Evolutionary conservation across 2,113 vertebrate genomes (phyloP), one percentile per base, ranked within the genome.

Genomic region (Brienomyrus longianalis): DNA sequence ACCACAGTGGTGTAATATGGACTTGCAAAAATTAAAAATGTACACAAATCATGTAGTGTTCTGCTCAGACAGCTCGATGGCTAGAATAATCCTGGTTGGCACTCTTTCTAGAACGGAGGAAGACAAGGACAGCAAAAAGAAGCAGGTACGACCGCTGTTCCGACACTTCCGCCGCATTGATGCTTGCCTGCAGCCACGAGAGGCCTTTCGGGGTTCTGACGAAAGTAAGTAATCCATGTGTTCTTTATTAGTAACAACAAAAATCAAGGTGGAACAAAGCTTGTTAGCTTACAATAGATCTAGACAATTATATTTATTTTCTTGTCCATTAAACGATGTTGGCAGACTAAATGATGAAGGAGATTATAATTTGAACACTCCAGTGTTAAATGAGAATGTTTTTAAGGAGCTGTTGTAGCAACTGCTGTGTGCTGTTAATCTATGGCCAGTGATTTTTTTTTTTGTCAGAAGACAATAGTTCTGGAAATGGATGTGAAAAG

Each of bases 91-190:
- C 52, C 39, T 6, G 27, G 35, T 47, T 11, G 43, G 35, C 45
- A 31, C 50, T n/a, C 50, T 52, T 51, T 66, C 54, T 35, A 88
- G 87, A 45, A 95, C 95, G 89, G 95, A 97, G 0, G 97, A 98
- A 91, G 98, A 98, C 92, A 98, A 95, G 70, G 97, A 97, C 52
- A 97, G 94, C 95, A 95, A 95, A 89, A 98, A 96, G 93, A 98
- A 98, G 94, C 98, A 98, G 94, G 98, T 98, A 35, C 98, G 98
- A 86, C 98, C 98, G 0, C 96, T 99, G 1, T 99, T 99, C 94
- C 95, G 98, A 90, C 98, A 99, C 92, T 99, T 99, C 92, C 96
- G 98, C 70, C 97, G 97, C 50, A 99, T 99, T 62, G 98, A 99
- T 83, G 98, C 98, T 90, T 99, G 98, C 89, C 95, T 99, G 92